Percentiles rank a stretch among this genome's conserved stretches.
phyloP scores from a whole-genome alignment of 2,113 vertebrate genomes.

The Pardalotus punctatus region DNA sequence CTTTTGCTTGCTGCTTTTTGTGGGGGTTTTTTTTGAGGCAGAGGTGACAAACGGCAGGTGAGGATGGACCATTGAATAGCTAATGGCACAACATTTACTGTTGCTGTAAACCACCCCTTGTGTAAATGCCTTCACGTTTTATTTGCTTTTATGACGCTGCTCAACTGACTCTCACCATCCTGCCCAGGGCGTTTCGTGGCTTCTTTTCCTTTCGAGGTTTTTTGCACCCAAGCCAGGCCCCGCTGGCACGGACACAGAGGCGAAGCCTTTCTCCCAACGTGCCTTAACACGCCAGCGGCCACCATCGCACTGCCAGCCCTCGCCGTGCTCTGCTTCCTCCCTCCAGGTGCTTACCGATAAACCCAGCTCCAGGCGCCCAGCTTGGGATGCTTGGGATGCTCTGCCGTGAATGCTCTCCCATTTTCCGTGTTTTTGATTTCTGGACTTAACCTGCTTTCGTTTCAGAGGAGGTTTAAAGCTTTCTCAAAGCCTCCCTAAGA shows the following conservation, averaged over 20 bases:
- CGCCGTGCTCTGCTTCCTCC: slow-evolving; percentile 33
- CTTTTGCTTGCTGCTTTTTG: neutral
- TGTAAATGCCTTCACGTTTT: neutral
- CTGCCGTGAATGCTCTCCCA: neutral
- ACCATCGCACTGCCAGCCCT: neutral
- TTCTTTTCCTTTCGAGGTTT: slow-evolving; percentile 6
- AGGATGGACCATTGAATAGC: neutral
- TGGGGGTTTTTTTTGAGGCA: neutral
- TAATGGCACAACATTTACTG: neutral
- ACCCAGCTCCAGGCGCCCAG: neutral
- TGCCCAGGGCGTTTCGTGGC: neutral
- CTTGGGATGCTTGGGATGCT: neutral
- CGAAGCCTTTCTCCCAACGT: neutral
- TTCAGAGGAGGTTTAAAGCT: neutral
- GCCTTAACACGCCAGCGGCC: neutral
- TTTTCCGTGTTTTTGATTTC: rapidly evolving
- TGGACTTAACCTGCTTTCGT: neutral
- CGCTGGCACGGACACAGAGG: neutral
- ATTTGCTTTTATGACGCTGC: neutral
- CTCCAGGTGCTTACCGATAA: neutral
- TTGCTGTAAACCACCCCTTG: neutral
- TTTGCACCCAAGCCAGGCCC: neutral
- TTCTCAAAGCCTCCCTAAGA: neutral
- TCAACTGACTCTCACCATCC: neutral
- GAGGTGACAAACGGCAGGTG: neutral